Evolutionary conservation across 2,113 vertebrate species (phyloP), one percentile per base, ranked within the genome.

Genomic region (Kryptolebias marmoratus): DNA sequence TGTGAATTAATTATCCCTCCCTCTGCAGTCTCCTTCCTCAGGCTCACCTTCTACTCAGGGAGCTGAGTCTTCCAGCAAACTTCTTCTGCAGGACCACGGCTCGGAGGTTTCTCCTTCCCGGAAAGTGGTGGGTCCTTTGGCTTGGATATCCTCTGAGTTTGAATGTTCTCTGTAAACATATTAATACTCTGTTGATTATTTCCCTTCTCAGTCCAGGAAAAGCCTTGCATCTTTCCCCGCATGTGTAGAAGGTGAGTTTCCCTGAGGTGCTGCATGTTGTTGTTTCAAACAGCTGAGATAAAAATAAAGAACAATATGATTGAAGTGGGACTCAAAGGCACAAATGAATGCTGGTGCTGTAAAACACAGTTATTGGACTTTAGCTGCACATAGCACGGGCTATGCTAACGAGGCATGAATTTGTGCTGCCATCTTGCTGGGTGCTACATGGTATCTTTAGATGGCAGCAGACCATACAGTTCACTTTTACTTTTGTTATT

Each of bases 191-290:
- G 70, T 95, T 53, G 13, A 15, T 22, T 82, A 16, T 56, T 77
- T 81, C 53, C 72, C 87, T 94, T 93, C 91, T 92, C 92, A 99
- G 97, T 94, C 96, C 88, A 95, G 95, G 88, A 98, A 95, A 94
- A 97, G 94, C 87, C 94, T 98, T 90, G 96, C 97, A 65, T 96
- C 97, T 32, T 98, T 98, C 89, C 97, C 97, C 71, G 97, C 96
- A 12, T 98, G 97, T 73, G 97, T 98, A 84, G 97, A 98, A 96
- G 97, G 97, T 99, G 93, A 97, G 96, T 64, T 5, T 5, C 12
- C 22, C 22, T 22, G 22, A 22, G 22, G 22, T 22, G 22, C 22
- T 22, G 22, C 22, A 22, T 22, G 22, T 22, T 22, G 22, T 22
- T 22, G 22, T 22, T 22, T 22, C 22, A 22, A 22, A 22, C 22